These are phyloP conservation scores for Plectrocnemia conspersa DNA, from an alignment of 1,140 invertebrate species.

Conservation along the genomic window DNA sequence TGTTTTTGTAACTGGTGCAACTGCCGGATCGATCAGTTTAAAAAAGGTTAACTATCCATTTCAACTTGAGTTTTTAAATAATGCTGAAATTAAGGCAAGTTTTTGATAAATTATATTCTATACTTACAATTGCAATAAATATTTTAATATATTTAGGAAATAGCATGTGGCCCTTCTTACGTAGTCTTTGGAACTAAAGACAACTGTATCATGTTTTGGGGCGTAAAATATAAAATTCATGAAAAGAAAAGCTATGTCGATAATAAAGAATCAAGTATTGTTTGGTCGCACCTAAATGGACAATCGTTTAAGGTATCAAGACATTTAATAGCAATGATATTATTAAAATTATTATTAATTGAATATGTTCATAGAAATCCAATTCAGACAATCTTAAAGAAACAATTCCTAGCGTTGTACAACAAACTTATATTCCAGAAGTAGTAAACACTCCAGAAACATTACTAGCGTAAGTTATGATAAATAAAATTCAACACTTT, in stretches of 20 bases:
- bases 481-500: background rate
- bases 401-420: conserved; percentile 40
- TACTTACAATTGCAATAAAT: conserved; percentile 11
- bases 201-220: conserved; percentile 69
- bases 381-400: conserved; percentile 27
- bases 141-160: conserved; percentile 45
- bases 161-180: conserved; percentile 62
- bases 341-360: background rate
- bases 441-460: conserved; percentile 49
- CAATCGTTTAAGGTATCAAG: conserved; percentile 32
- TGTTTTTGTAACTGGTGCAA: conserved; percentile 25
- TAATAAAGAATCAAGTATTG: conserved; percentile 27
- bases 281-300: conserved; percentile 33
- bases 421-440: conserved; percentile 47
- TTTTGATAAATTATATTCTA: background rate
- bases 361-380: conserved; percentile 22
- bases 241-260: conserved; percentile 32
- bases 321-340: background rate
- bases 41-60: conserved; percentile 41
- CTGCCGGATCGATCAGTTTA: conserved; percentile 25
- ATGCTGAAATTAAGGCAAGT: conserved; percentile 53
- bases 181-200: conserved; percentile 61
- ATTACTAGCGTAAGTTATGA: conserved; percentile 50
- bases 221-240: conserved; percentile 51
- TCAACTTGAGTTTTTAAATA: conserved; percentile 53